Conservation (phyloP, 2,888 invertebrate genomes). For the Epirrhoe alternata region DNA sequence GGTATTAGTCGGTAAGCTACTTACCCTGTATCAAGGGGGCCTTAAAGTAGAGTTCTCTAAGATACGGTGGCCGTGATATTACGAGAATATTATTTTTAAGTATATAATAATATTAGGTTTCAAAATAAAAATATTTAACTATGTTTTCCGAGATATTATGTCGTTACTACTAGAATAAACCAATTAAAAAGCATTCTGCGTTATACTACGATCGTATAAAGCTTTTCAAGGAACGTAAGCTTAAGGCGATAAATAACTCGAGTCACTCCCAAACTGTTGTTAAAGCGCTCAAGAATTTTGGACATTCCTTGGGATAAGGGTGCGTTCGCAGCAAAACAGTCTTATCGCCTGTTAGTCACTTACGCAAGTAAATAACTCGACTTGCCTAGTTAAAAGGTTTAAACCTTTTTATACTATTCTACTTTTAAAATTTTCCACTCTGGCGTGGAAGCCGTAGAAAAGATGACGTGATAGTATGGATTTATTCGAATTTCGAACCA, state of each 20-base stretch:
- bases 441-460: no score
- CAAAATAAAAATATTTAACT: no score
- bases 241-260: constrained; percentile 40
- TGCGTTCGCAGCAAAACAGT: constrained; percentile 38
- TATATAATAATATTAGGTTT: neutral
- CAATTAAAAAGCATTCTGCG: neutral
- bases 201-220: neutral
- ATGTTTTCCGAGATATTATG: no score
- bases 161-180: no score
- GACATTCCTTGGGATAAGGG: constrained; percentile 49
- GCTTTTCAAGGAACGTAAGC: neutral
- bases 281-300: constrained; percentile 42
- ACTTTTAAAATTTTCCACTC: neutral
- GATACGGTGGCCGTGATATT: neutral
- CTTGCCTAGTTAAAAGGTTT: constrained; percentile 13
- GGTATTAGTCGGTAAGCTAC: constrained; percentile 14
- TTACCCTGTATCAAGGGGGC: constrained; percentile 19
- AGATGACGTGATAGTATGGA: no score
- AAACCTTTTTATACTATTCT: neutral
- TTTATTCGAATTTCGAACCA: no score
- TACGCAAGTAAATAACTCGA: constrained; percentile 22
- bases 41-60: neutral
- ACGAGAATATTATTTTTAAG: neutral
- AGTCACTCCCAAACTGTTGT: constrained; percentile 43
- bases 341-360: constrained; percentile 35